These are phyloP conservation scores for Drosophila equinoxialis DNA, from an alignment of 1,140 invertebrate species.

Conservation along the genomic window DNA sequence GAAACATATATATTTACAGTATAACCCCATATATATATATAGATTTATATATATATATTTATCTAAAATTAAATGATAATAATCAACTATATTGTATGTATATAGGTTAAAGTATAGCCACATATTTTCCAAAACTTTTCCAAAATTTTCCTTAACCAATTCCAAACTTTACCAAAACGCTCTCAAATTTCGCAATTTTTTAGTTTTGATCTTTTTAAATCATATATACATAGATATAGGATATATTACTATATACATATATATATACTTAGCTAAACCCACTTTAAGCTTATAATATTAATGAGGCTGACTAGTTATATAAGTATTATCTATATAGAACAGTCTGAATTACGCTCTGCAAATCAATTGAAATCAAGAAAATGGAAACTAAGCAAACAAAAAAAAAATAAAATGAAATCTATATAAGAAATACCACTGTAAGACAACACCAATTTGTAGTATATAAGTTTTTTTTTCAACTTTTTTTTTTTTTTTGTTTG, in stretches of 20 bases:
- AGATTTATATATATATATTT: conserved; percentile 32
- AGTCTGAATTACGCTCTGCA: conserved; percentile 43
- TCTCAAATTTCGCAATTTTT: conserved; percentile 17
- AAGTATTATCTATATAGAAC: conserved; percentile 48
- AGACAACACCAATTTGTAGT: conserved; percentile 75
- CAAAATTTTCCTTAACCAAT: conserved; percentile 15
- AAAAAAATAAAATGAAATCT: neutral
- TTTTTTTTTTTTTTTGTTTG: neutral
- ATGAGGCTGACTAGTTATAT: conserved; percentile 70
- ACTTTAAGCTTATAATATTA: conserved; percentile 75
- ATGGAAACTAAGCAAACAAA: conserved; percentile 8
- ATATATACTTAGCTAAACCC: conserved; percentile 41
- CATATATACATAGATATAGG: conserved; percentile 18
- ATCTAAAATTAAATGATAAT: conserved; percentile 21
- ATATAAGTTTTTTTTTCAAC: conserved; percentile 51
- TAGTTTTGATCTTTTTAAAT: conserved; percentile 28
- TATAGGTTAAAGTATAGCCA: conserved; percentile 8
- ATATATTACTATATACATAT: conserved; percentile 39
- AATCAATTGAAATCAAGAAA: conserved; percentile 18
- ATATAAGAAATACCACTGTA: conserved; percentile 36
- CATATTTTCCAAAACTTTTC: conserved; percentile 32
- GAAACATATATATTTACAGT: conserved; percentile 69
- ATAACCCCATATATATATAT: conserved; percentile 45
- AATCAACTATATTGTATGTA: conserved; percentile 39
- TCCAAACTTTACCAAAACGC: conserved; percentile 19